Percentiles rank a stretch among this genome's conserved stretches.
Conservation (phyloP, 2,113 vertebrate species). For the Okapia johnstoni region DNA sequence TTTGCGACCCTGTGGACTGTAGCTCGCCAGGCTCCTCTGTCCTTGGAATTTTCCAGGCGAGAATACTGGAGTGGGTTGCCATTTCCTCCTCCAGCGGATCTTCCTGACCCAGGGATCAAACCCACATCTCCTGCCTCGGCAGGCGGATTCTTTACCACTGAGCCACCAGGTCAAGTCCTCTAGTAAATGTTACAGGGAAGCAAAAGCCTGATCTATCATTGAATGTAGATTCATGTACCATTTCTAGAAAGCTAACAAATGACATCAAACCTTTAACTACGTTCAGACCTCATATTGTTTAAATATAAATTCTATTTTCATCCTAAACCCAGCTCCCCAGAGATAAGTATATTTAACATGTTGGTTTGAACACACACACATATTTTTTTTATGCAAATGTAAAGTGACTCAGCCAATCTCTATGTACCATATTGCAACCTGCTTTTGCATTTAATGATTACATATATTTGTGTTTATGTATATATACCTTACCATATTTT, state of each 20-base stretch:
- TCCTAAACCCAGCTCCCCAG: background rate
- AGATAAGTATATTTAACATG: background rate
- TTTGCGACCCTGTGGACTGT: background rate
- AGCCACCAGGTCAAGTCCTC: background rate
- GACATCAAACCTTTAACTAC: background rate
- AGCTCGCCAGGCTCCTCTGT: background rate
- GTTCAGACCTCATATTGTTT: background rate
- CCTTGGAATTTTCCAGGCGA: background rate
- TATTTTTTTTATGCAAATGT: background rate
- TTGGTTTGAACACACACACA: background rate
- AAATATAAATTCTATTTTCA: slow-evolving; percentile 15
- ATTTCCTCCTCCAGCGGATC: background rate
- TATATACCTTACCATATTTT: background rate
- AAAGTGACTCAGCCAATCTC: background rate
- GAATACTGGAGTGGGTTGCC: background rate
- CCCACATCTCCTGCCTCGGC: background rate
- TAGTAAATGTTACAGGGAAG: background rate
- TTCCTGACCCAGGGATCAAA: background rate
- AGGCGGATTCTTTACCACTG: background rate
- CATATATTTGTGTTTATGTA: background rate
- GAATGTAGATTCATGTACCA: background rate
- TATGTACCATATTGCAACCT: background rate
- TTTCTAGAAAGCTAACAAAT: background rate
- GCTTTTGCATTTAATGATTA: background rate
- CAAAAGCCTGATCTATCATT: background rate